Base-by-base conservation (phyloP, 2,797 vertebrate species). In the Sciurus vulgaris region DNA sequence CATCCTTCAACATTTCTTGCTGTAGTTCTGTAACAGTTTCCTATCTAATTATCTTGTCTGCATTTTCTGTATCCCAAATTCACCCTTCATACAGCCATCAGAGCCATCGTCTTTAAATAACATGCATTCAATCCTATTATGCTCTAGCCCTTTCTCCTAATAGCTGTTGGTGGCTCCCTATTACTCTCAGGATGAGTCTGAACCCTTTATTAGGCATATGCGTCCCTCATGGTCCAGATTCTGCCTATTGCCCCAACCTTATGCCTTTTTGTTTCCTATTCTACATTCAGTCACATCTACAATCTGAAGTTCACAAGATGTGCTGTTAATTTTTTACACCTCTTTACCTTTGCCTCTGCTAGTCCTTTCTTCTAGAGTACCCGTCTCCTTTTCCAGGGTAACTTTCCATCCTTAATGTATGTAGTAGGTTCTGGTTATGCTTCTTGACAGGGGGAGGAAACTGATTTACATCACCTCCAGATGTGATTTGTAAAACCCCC, bases 41-140 rank as follows among this genome's bases (percentile, higher is more conserved):
- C n/a, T 82, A 28, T 78, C 15, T 38, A 90, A 92, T 56, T 72
- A 54, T 86, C 86, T 93, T 91, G 33, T 69, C 78, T 93, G 41
- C 18, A 44, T 95, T 81, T 83, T 90, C 83, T 76, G 11, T 56
- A n/a, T 28, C 18, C 30, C 24, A 35, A 85, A 93, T 69, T 41
- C 49, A 73, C 59, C 73, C 13, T 87, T 49, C 56, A 41, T 17
- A 54, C 2, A 91, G 44, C 54, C 24, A 84, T 47, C 7, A 41
- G 56, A 84, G 17, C 49, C 35, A 72, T 33, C 47, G 65, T 77
- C 26, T 67, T 70, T 44, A 61, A 90, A 38, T 38, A 54, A 15
- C 65, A 73, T n/a, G 51, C 13, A 44, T 26, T 86, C 81, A 41
- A 51, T 69, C 14, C 11, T 17, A 44, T 49, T 54, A 7, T 49